Evolutionary conservation across 30 jellyfish, hydroid and myxozoan genomes (phyloP), one percentile per base, ranked within the genome.

Genomic region (Chironex yamaguchii): DNA sequence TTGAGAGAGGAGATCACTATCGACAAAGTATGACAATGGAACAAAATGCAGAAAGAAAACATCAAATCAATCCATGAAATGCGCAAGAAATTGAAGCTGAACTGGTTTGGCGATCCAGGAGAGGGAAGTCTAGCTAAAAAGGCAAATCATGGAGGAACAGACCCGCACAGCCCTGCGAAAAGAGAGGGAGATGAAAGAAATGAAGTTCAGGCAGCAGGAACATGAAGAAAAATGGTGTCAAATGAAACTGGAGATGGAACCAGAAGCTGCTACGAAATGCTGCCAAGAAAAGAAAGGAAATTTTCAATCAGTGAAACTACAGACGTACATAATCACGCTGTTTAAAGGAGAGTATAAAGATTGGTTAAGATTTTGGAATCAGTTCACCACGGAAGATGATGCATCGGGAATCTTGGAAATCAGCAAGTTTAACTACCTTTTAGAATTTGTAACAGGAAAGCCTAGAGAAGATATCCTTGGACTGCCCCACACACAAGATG

Each of bases 331-430:
- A 1, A 76, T 88, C 73, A 76, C 89, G 31, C 90, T 85, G 36
- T 88, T 88, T 50, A 79, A 88, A 29, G 96, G 96, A 26, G 89
- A 76, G 9, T 67, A 77, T 75, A 79, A 76, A 51, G 96, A 88
- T 74, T 88, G 94, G 96, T 30, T 88, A 67, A 82, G 93, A 49
- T 79, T 88, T 54, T 77, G 96, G 96, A 76, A 88, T 79, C 96
- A 88, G 85, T 88, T 77, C 76, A 49, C 85, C 52, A 68, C 79
- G 1, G 96, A 88, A 52, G 93, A 77, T 67, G 73, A 88, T 35
- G 76, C 89, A 2, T 78, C 96, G 29, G 58, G 35, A 29, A 76
- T 76, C 25, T 34, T 89, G 68, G 82, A 79, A 53, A 88, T 88
- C 73, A 79, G 96, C 72, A 88, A 79, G 62, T 79, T 88, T 68